Percentiles rank a stretch among this genome's conserved stretches.
These are phyloP conservation scores for Drosophila pallidifrons DNA, from an alignment of 1,140 invertebrate species.

Conservation along the genomic window DNA sequence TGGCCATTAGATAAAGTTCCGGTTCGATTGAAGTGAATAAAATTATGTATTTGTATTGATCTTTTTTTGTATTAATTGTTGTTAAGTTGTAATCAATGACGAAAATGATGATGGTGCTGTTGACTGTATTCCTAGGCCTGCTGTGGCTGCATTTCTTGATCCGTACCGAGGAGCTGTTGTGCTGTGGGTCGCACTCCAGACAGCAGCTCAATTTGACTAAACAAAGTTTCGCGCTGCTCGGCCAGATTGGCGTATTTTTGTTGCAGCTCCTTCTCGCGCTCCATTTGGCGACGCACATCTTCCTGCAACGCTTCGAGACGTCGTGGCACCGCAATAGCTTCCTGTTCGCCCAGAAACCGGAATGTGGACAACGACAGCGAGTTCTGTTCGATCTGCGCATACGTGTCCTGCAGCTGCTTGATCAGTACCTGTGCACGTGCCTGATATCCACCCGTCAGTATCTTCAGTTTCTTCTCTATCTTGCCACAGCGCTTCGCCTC, in stretches of 20 bases:
- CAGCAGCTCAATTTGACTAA: constrained; percentile 53
- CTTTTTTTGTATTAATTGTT: constrained; percentile 6
- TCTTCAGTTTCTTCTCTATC: constrained; percentile 98
- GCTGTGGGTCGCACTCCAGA: constrained; percentile 55
- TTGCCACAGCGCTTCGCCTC: constrained; percentile 98
- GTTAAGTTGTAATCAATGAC: not conserved
- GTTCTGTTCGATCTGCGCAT: constrained; percentile 96
- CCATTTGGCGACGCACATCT: constrained; percentile 96
- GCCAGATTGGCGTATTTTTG: constrained; percentile 72
- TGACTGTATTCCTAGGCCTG: constrained; percentile 20
- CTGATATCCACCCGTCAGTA: constrained; percentile 96
- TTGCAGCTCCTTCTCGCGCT: constrained; percentile 95
- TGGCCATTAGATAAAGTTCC: constrained; percentile 47
- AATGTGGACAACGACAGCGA: constrained; percentile 97
- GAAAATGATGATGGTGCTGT: not conserved
- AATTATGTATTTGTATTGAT: constrained; percentile 19
- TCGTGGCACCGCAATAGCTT: constrained; percentile 95
- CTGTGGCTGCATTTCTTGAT: constrained; percentile 27
- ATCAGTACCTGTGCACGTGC: constrained; percentile 93
- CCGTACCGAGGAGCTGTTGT: constrained; percentile 54
- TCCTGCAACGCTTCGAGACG: constrained; percentile 95
- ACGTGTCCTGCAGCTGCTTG: constrained; percentile 95
- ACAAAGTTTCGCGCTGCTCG: constrained; percentile 67
- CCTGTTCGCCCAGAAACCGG: constrained; percentile 94
- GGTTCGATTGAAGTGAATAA: not conserved